Conservation (phyloP, 2,888 invertebrate genomes). For the Tenthredo scrophulariae region DNA sequence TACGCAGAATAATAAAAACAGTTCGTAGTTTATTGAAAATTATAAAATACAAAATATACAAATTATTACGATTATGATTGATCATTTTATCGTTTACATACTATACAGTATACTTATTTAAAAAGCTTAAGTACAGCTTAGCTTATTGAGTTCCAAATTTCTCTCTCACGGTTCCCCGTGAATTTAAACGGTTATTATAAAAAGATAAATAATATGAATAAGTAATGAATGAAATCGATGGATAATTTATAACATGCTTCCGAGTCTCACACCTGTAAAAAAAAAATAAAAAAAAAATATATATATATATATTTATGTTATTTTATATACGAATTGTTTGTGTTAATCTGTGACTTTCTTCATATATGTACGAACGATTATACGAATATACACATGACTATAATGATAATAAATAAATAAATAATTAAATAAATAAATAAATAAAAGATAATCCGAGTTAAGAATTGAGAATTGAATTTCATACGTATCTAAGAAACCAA, state of each 20-base stretch:
- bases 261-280: neutral
- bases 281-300: neutral
- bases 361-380: constrained; percentile 1
- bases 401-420: constrained; percentile 31
- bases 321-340: constrained; percentile 19
- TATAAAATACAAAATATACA: neutral
- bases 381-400: constrained; percentile 4
- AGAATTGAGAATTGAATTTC: constrained; percentile 40
- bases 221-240: neutral
- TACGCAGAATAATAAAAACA: constrained; percentile 36
- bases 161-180: neutral
- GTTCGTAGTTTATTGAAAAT: neutral
- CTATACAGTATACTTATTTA: too few relatives aligned
- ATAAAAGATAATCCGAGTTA: neutral
- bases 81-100: neutral
- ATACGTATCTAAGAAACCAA: constrained; percentile 27
- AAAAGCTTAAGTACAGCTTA: neutral
- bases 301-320: neutral
- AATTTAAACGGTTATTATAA: neutral
- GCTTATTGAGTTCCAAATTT: neutral
- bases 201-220: neutral
- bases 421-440: constrained; percentile 1
- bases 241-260: neutral
- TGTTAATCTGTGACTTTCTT: constrained; percentile 8
- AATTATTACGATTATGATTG: neutral